Conservation (phyloP, 53 echinoderm and acorn worm genomes). For the Zoroaster sp. region DNA sequence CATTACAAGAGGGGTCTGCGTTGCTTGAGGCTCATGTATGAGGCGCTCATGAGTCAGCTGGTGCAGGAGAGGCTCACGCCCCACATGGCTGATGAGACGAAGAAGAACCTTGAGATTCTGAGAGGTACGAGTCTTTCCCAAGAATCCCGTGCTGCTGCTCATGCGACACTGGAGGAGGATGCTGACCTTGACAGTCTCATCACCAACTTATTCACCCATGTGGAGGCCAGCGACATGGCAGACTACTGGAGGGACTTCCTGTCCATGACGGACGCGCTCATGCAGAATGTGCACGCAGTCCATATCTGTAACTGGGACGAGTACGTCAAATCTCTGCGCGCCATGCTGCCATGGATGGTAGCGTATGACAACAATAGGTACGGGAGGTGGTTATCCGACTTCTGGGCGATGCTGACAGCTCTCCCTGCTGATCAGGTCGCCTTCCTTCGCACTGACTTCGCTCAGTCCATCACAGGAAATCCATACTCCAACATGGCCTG, state of each 20-base stretch:
- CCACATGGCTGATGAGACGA: neutral
- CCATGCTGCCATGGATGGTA: constrained; percentile 52
- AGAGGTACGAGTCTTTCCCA: neutral
- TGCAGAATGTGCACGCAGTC: constrained; percentile 28
- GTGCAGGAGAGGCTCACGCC: neutral
- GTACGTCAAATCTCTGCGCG: constrained; percentile 2
- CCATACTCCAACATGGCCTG: constrained; percentile 41
- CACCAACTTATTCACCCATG: neutral
- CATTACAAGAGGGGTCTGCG: constrained; percentile 40
- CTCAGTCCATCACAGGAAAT: constrained; percentile 56
- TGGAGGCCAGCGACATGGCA: constrained; percentile 10
- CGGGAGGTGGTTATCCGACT: constrained; percentile 7
- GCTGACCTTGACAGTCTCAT: neutral
- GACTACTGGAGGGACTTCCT: constrained; percentile 34
- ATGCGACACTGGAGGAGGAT: neutral
- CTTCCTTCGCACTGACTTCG: constrained; percentile 5
- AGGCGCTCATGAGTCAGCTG: constrained; percentile 13
- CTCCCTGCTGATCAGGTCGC: constrained; percentile 4
- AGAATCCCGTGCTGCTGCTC: neutral
- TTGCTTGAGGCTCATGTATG: constrained; percentile 39
- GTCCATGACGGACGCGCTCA: constrained; percentile 41
- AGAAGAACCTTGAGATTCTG: neutral
- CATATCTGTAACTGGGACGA: constrained; percentile 5
- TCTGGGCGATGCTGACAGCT: neutral
- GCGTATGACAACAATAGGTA: constrained; percentile 49